These are phyloP conservation scores for Fistularia commersonii DNA, from an alignment of 2,797 vertebrate genomes.

Conservation along the genomic window DNA sequence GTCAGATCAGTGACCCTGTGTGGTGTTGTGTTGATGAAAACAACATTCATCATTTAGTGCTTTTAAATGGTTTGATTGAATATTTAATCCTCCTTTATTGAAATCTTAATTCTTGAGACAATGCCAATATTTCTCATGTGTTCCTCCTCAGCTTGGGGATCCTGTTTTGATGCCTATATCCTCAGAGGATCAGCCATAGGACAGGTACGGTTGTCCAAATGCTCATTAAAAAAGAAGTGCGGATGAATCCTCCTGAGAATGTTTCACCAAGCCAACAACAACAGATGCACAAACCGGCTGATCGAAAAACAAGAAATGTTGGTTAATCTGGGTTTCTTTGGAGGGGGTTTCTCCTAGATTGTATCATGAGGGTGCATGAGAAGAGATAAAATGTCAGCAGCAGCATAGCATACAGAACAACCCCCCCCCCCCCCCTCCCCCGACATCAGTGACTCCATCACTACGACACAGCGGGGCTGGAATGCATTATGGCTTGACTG, in stretches of 20 bases:
- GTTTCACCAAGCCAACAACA: slow-evolving; percentile 44
- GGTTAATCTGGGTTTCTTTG: slow-evolving; percentile 44
- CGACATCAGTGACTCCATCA: slow-evolving; percentile 43
- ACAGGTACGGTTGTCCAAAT: slow-evolving; percentile 47
- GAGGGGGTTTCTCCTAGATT: slow-evolving; percentile 14
- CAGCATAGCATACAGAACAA: slow-evolving; percentile 29
- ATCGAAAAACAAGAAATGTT: slow-evolving; percentile 46
- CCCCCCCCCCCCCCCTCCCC: too few species aligned
- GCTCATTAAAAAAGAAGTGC: slow-evolving; percentile 63
- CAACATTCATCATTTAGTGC: too few species aligned
- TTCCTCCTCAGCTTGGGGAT: slow-evolving; percentile 20
- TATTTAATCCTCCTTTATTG: too few species aligned
- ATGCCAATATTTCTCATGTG: too few species aligned
- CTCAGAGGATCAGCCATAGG: slow-evolving; percentile 49
- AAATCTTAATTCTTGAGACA: too few species aligned
- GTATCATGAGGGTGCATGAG: slow-evolving; percentile 12
- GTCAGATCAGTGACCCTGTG: too few species aligned
- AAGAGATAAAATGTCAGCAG: slow-evolving; percentile 46
- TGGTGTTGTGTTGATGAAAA: too few species aligned
- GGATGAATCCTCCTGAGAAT: slow-evolving; percentile 67
- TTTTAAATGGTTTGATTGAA: too few species aligned
- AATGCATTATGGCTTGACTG: slow-evolving; percentile 29
- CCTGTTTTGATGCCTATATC: slow-evolving; percentile 51
- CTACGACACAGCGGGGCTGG: slow-evolving; percentile 29
- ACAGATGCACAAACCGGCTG: slow-evolving; percentile 54